Conservation (phyloP, 2,797 vertebrate species). For the Halcyon chelicuti region DNA sequence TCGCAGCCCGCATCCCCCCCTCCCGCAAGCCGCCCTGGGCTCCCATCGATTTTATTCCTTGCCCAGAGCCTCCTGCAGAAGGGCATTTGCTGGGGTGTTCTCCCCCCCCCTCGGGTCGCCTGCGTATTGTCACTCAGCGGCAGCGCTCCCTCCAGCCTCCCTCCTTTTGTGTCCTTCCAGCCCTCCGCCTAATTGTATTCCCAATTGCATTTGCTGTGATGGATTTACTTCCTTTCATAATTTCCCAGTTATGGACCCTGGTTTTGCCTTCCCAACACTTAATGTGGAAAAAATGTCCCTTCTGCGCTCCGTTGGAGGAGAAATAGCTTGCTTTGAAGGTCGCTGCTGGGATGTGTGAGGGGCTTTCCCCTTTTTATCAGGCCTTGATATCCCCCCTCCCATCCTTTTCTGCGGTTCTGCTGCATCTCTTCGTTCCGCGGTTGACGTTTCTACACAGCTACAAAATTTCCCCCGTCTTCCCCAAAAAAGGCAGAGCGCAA, state of each 20-base stretch:
- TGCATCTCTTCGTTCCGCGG: neutral
- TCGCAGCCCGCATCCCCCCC: neutral
- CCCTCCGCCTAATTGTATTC: slow-evolving; percentile 78
- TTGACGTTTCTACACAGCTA: neutral
- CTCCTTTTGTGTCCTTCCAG: slow-evolving; percentile 77
- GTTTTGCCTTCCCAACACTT: slow-evolving; percentile 62
- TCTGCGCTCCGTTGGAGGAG: neutral
- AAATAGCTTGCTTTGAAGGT: neutral
- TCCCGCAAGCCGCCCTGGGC: slow-evolving; percentile 61
- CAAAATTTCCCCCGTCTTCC: neutral
- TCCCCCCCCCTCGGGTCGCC: slow-evolving; percentile 66
- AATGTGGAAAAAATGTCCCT: slow-evolving; percentile 23
- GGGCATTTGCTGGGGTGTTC: slow-evolving; percentile 77
- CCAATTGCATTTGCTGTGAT: slow-evolving; percentile 80
- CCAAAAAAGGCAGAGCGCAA: neutral
- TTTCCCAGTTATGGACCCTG: slow-evolving; percentile 79
- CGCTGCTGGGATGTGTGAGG: neutral
- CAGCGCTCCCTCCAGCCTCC: slow-evolving; percentile 76
- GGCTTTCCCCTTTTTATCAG: neutral
- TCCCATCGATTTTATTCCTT: slow-evolving; percentile 72
- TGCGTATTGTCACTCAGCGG: slow-evolving; percentile 88
- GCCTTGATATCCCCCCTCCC: neutral
- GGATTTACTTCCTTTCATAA: slow-evolving; percentile 84
- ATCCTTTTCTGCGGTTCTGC: neutral
- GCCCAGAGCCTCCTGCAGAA: slow-evolving; percentile 78